Evolutionary conservation across 2,113 vertebrate genomes (phyloP).

Genomic region (Silurus meridionalis): DNA sequence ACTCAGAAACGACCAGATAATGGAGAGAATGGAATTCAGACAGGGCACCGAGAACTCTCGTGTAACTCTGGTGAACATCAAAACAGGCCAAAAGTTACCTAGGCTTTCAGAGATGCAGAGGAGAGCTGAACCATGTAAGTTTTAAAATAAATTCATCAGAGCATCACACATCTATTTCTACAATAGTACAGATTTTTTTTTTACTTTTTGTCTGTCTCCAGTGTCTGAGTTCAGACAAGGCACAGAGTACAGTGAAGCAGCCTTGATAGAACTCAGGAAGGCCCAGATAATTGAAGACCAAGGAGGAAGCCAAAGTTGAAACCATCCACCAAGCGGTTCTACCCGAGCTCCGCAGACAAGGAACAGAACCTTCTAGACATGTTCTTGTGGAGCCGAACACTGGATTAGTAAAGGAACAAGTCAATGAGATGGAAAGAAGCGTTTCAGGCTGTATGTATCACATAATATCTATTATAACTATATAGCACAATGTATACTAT

Average conservation of each 20-base stretch:
- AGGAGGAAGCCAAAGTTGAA: background rate
- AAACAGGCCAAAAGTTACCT: conserved; percentile 31
- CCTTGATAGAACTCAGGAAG: conserved; percentile 41
- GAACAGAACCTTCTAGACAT: conserved; percentile 60
- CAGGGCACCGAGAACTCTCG: too few relatives aligned
- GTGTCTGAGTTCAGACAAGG: conserved; percentile 38
- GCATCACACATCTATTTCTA: too few relatives aligned
- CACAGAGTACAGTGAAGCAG: background rate
- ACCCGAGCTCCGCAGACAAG: conserved; percentile 48
- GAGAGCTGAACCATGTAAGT: conserved; percentile 31
- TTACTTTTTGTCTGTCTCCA: background rate
- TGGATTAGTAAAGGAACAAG: conserved; percentile 51
- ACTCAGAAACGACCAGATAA: background rate
- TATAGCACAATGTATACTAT: too few relatives aligned
- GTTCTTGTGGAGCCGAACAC: conserved; percentile 60
- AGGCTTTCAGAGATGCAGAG: conserved; percentile 49
- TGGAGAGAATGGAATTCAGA: too few relatives aligned
- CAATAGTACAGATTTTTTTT: background rate
- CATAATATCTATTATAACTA: background rate
- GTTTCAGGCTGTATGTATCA: conserved; percentile 19
- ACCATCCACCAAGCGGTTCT: background rate
- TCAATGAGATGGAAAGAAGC: conserved; percentile 49
- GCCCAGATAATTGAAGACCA: background rate
- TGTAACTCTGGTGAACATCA: too few relatives aligned
- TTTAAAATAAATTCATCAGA: background rate